phyloP scores from a whole-genome alignment of 1,140 invertebrate species.

The Ridgeia piscesae region DNA sequence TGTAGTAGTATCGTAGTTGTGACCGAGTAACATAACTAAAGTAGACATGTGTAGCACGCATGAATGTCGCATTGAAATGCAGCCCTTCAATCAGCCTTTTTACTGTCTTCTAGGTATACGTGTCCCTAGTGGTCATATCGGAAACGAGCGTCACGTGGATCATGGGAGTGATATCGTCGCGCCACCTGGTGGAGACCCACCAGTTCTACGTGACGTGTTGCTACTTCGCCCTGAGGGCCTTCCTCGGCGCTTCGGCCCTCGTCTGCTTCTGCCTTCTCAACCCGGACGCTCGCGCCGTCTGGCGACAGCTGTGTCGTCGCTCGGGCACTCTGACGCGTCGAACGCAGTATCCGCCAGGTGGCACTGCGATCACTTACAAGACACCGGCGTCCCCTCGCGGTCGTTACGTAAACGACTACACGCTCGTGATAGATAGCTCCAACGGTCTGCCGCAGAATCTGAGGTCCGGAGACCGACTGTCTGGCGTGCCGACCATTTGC shows the following conservation, averaged over 20 bases:
- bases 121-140: background rate
- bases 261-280: background rate
- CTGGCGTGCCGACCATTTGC: background rate
- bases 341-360: background rate
- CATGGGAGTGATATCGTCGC: background rate
- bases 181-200: background rate
- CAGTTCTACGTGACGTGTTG: background rate
- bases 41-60: background rate
- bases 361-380: background rate
- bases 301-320: background rate
- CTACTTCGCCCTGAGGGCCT: background rate
- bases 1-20: background rate
- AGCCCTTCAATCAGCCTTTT: no score
- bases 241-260: background rate
- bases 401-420: background rate
- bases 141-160: background rate
- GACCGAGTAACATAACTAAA: background rate
- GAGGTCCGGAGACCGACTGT: background rate
- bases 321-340: background rate
- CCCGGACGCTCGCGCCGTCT: background rate
- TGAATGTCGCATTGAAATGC: background rate
- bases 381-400: background rate
- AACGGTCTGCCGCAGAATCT: background rate
- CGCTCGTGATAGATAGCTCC: background rate
- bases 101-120: background rate